These are phyloP conservation scores for Scolopax rusticola DNA, from an alignment of 2,797 vertebrate genomes.

Conservation along the genomic window DNA sequence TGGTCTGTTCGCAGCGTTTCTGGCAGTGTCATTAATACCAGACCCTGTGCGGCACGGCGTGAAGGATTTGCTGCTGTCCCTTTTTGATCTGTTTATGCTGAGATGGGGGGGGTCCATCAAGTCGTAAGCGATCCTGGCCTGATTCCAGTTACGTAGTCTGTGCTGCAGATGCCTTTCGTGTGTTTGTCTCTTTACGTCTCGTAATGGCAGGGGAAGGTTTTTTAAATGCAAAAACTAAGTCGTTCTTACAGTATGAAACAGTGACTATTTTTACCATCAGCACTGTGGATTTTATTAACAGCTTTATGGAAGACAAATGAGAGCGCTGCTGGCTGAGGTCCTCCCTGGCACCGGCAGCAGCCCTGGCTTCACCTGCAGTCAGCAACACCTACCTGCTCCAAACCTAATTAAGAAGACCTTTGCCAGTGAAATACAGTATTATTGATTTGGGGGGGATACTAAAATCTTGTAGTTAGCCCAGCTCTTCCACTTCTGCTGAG, in stretches of 20 bases:
- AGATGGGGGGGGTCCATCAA: neutral
- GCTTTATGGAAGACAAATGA: neutral
- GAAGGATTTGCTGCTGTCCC: slow-evolving; percentile 32
- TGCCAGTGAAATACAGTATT: neutral
- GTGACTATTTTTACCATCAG: slow-evolving; percentile 6
- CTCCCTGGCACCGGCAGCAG: neutral
- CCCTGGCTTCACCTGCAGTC: neutral
- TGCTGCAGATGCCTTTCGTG: neutral
- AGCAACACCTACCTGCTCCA: neutral
- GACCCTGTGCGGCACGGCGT: neutral
- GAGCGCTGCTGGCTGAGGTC: neutral
- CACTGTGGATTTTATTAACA: neutral
- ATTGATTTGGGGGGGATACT: neutral
- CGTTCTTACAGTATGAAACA: neutral
- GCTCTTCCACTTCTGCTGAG: neutral
- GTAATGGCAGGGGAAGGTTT: neutral
- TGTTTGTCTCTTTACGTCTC: neutral
- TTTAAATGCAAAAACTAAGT: neutral
- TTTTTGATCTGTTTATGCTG: neutral
- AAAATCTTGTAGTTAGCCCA: neutral
- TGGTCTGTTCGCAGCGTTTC: neutral
- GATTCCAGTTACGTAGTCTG: neutral
- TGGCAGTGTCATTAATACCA: slow-evolving; percentile 11
- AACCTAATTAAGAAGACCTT: neutral
- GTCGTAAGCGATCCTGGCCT: neutral